Percentiles rank a stretch among this genome's conserved stretches.
phyloP scores from a whole-genome alignment of 1,140 invertebrate species.

The Brachystomella parvula region DNA sequence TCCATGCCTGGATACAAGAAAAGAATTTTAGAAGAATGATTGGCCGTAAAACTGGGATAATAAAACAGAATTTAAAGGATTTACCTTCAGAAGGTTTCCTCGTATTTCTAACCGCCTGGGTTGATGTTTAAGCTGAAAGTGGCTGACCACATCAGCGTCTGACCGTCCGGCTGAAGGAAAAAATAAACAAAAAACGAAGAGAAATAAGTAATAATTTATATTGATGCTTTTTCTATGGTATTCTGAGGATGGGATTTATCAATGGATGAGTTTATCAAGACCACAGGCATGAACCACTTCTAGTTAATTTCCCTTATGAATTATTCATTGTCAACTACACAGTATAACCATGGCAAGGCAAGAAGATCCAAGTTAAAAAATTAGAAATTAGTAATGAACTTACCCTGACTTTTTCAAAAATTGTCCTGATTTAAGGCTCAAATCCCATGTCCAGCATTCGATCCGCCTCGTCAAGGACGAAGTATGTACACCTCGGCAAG shows the following conservation, averaged over 20 bases:
- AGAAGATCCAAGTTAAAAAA: conserved; percentile 23
- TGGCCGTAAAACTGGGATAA: too few relatives aligned
- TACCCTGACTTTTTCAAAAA: conserved; percentile 85
- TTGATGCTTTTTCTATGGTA: too few relatives aligned
- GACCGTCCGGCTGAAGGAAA: conserved; percentile 76
- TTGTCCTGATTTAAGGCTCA: conserved; percentile 97
- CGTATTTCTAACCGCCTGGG: conserved; percentile 21
- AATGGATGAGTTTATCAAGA: conserved; percentile 28
- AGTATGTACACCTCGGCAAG: conserved; percentile 78
- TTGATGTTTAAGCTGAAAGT: too few relatives aligned
- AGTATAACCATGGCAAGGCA: conserved; percentile 37
- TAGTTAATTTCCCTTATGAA: conserved; percentile 30
- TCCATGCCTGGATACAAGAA: conserved; percentile 23
- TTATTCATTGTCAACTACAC: conserved; percentile 36
- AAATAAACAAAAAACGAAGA: too few relatives aligned
- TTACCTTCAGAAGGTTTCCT: conserved; percentile 37
- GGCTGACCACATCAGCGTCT: conserved; percentile 96
- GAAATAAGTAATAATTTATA: too few relatives aligned
- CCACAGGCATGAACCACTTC: conserved; percentile 38
- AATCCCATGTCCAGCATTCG: conserved; percentile 99
- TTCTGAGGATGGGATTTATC: conserved; percentile 38
- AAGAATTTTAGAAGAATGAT: conserved; percentile 7
- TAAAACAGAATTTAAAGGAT: neutral
- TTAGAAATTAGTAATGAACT: too few relatives aligned
- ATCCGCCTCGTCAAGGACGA: conserved; percentile 97